Evolutionary conservation across 2,797 vertebrate species (phyloP).

Genomic region (Sebastes minor): DNA sequence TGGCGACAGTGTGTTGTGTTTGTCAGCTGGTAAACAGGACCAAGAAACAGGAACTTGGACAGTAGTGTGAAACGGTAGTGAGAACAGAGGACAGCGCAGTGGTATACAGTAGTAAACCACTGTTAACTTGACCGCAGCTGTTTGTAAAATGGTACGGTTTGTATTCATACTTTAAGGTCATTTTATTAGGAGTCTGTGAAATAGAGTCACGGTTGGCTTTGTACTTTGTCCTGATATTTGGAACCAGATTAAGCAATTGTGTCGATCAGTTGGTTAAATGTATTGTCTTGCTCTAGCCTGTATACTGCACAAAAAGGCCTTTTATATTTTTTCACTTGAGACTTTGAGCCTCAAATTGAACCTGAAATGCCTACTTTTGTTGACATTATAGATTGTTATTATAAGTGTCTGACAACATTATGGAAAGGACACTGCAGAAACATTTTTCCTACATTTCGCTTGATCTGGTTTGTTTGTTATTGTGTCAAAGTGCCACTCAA

Average conservation of each 20-base stretch:
- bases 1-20: background rate
- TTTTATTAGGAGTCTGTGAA: background rate
- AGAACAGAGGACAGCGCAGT: background rate
- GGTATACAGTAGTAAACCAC: background rate
- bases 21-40: background rate
- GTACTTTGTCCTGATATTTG: background rate
- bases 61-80: slow-evolving; percentile 7
- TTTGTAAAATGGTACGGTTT: background rate
- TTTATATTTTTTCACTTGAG: background rate
- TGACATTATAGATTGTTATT: background rate
- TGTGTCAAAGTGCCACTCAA: no score
- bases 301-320: background rate
- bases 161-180: background rate
- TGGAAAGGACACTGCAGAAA: no score
- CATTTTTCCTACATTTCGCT: no score
- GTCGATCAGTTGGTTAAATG: no score
- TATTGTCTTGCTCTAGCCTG: no score
- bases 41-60: slow-evolving; percentile 57
- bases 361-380: background rate
- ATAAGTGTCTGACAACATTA: no score
- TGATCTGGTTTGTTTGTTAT: no score
- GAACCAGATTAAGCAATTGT: no score
- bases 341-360: no score
- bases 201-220: background rate
- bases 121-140: background rate